Evolutionary conservation across 2,113 vertebrate genomes (phyloP), one percentile per base, ranked within the genome.

Genomic region (Erpornis zantholeuca): DNA sequence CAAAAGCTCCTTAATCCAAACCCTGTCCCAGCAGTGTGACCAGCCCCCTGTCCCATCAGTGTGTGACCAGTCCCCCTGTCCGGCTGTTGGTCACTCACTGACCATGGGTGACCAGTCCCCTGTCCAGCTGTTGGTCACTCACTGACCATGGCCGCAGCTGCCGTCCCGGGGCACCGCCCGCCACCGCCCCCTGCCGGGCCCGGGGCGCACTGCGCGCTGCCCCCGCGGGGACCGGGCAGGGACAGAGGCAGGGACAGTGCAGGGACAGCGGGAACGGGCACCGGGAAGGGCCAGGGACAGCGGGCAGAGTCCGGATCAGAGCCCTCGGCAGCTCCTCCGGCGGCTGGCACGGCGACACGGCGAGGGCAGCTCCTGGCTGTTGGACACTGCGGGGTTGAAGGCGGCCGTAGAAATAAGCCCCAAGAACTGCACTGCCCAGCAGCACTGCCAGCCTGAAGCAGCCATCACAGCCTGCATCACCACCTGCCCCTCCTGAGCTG

Each of bases 341-440:
- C 8, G 7, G 27, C 38, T 9, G 82, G 54, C 75, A 20, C 40
- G 6, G n/a, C 0, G 12, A 9, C 56, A 54, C 29, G 54, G 47
- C 5, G 3, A 57, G 31, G 50, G 15, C 59, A 50, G 16, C 4
- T 5, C 5, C 31, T 1, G 31, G 25, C 35, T 42, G 25, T 7
- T 3, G 59, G 45, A 8, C 35, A 9, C 24, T 1, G 38, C 0
- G 27, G 3, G 19, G 17, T 5, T 20, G 44, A 13, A 33, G 59
- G 44, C 2, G 2, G 33, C 28, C 1, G 1, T 3, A 21, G 29
- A 7, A 53, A 42, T 0, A 19, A 38, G 18, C 14, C 15, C 25
- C 24, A 3, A 35, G 5, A 63, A 9, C 0, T 8, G 77, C 54
- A 2, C 15, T 66, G 77, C 44, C 23, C 52, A 9, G 5, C 44